Evolutionary conservation across 2,797 vertebrate species (phyloP).

Genomic region (Anableps anableps): DNA sequence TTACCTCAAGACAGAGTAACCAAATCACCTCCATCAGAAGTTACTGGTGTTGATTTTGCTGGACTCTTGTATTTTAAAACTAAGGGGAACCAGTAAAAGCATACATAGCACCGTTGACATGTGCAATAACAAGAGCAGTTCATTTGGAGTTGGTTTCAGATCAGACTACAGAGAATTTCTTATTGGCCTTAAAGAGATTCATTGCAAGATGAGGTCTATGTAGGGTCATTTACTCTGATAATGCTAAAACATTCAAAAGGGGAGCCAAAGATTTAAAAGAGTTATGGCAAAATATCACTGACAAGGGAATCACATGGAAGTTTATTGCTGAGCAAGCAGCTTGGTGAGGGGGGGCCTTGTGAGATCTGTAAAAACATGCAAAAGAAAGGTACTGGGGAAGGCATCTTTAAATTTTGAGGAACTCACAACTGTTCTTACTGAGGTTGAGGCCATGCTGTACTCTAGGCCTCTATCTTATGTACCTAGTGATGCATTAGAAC

Average conservation of each 20-base stretch:
- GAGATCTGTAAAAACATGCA: background rate
- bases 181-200: background rate
- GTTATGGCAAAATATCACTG: too few relatives aligned
- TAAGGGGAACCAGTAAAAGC: background rate
- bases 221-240: background rate
- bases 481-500: background rate
- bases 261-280: too few relatives aligned
- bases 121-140: background rate
- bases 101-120: background rate
- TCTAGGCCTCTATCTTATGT: slow-evolving; percentile 11
- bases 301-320: too few relatives aligned
- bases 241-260: too few relatives aligned
- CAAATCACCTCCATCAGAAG: too few relatives aligned
- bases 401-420: background rate
- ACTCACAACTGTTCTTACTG: slow-evolving; percentile 13
- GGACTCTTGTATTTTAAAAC: background rate
- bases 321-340: background rate
- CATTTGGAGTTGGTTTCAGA: slow-evolving; percentile 1
- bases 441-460: slow-evolving; percentile 30
- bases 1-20: background rate
- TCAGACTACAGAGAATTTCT: background rate
- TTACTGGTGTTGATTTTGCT: background rate
- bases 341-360: too few relatives aligned
- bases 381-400: background rate
- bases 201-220: background rate